These are phyloP conservation scores for Neostethus bicornis DNA, from an alignment of 2,797 vertebrate genomes.

Conservation along the genomic window DNA sequence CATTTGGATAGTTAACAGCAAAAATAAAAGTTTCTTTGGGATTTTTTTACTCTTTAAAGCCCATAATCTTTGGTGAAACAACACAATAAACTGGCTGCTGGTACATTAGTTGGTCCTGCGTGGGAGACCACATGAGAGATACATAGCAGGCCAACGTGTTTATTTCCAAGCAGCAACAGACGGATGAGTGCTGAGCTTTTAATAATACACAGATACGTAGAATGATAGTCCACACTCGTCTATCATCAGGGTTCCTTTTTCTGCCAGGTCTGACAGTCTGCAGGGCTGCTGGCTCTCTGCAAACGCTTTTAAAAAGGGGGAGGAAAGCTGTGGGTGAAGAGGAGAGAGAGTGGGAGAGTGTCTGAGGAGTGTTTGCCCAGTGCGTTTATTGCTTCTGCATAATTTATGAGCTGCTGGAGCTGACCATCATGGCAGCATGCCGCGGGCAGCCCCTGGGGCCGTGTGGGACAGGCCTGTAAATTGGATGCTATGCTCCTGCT, in stretches of 20 bases:
- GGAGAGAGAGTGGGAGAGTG: slow-evolving; percentile 46
- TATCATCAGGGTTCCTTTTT: slow-evolving; percentile 43
- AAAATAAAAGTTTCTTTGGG: no score
- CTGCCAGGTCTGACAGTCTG: slow-evolving; percentile 67
- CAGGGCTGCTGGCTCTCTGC: slow-evolving; percentile 68
- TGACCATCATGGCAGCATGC: slow-evolving; percentile 89
- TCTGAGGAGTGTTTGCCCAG: slow-evolving; percentile 86
- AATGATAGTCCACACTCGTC: slow-evolving; percentile 40
- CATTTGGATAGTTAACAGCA: no score
- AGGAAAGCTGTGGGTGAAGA: slow-evolving; percentile 46
- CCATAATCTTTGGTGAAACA: slow-evolving; percentile 63
- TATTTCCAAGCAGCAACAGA: slow-evolving; percentile 34
- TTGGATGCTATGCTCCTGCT: slow-evolving; percentile 89
- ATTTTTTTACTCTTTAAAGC: no score
- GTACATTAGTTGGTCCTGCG: slow-evolving; percentile 39
- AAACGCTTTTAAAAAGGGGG: slow-evolving; percentile 71
- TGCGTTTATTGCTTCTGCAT: slow-evolving; percentile 95
- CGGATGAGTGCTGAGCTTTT: slow-evolving; percentile 28
- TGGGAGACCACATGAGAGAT: slow-evolving; percentile 27
- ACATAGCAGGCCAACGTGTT: slow-evolving; percentile 30
- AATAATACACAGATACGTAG: slow-evolving; percentile 29
- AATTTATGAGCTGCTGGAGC: slow-evolving; percentile 92
- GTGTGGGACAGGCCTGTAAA: slow-evolving; percentile 92
- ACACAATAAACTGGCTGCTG: slow-evolving; percentile 38
- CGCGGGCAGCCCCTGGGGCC: slow-evolving; percentile 87